Base-by-base conservation (phyloP, 2,888 invertebrate genomes). In the Vannuccia rotundouncinata region DNA sequence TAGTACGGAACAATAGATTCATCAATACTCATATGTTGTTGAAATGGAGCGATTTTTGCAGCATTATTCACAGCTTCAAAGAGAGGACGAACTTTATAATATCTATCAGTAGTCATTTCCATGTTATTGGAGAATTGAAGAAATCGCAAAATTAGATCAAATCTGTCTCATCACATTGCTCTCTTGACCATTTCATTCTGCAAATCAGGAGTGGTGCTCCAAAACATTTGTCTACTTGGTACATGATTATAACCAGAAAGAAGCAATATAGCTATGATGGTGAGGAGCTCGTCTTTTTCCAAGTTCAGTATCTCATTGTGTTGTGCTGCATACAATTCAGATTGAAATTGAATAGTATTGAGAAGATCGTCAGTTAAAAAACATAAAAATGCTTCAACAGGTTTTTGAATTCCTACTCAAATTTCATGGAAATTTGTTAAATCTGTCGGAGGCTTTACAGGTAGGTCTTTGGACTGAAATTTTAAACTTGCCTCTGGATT, bases 1-100 rank as follows among this genome's bases (percentile, higher is more conserved):
- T 84, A 87, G 81, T 88, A 88, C n/a, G 86, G 85, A 25, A 85
- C 83, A 86, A 87, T 86, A 13, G 84, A 82, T 82, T 87, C 85
- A 83, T 86, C 86, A 81, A 86, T 78, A 66, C 77, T 25, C 13
- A 82, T 79, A 80, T 82, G 80, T 28, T 80, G 59, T 2, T 29
- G n/a, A 27, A 76, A 30, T 25, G 76, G 76, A 28, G 29, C 28
- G 30, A 76, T 30, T 29, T 76, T 76, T 28, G 76, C 17, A 25
- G 30, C 17, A 17, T 76, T 25, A 29, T 73, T 73, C 27, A 27
- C 22, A n/a, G 73, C 73, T 27, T 25, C 22, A 22, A 73, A 73
- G 2, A 73, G 73, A 27, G 73, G 73, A n/a, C 73, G 22, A 73
- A 73, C 73, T 27, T 73, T 73, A 27, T 73, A 73, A 73, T 73